Percentiles rank a stretch among this genome's conserved stretches.
These are phyloP conservation scores for Halichoerus grypus DNA, from an alignment of 2,113 vertebrate genomes.

Conservation along the genomic window DNA sequence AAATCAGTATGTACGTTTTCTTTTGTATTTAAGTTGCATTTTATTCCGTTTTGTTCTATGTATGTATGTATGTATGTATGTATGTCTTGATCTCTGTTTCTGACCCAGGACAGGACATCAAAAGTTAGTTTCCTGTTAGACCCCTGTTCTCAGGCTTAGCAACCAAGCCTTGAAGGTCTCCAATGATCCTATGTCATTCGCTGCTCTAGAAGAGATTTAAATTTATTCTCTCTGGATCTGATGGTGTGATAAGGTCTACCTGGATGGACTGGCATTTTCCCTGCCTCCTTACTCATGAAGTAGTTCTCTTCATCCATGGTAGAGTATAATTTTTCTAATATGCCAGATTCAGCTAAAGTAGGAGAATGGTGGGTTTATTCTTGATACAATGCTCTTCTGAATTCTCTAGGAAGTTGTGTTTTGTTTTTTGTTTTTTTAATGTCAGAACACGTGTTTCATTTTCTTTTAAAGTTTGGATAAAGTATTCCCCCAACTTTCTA, in stretches of 20 bases:
- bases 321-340: neutral
- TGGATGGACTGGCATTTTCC: neutral
- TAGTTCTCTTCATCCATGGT: neutral
- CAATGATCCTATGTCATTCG: neutral
- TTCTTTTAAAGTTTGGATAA: conserved; percentile 39
- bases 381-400: neutral
- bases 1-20: neutral
- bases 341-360: neutral
- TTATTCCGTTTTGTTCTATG: neutral
- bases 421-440: neutral
- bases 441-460: conserved; percentile 17
- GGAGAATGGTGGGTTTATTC: neutral
- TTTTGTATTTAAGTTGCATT: neutral
- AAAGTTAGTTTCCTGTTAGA: conserved; percentile 10
- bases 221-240: neutral
- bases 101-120: neutral
- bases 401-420: neutral
- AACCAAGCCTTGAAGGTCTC: neutral
- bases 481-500: conserved; percentile 18
- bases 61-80: neutral
- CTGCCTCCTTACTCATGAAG: neutral
- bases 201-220: neutral
- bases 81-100: neutral
- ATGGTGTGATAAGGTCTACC: neutral
- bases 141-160: neutral